Percentiles rank a stretch among this genome's conserved stretches.
Evolutionary conservation across 2,113 vertebrate species (phyloP).

Genomic region (Lichenostomus cassidix): DNA sequence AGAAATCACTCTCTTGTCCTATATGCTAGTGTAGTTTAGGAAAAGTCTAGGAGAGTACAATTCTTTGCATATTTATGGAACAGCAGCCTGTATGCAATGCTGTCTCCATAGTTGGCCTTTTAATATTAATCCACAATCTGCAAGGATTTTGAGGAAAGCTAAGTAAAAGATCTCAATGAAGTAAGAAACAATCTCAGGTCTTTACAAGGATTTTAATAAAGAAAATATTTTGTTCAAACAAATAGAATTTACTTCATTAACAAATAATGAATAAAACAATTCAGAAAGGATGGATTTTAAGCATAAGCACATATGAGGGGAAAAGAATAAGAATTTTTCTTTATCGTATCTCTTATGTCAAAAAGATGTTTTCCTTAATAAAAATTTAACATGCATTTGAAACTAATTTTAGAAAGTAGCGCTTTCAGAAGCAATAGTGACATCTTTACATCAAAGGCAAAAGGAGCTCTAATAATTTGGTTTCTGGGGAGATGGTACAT

Average conservation of each 20-base stretch:
- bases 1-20: not conserved
- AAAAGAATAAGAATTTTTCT: not conserved
- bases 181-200: not conserved
- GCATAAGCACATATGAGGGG: not conserved
- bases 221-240: not conserved
- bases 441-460: conserved; percentile 23
- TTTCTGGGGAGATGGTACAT: not conserved
- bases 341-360: not conserved
- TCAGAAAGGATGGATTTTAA: not conserved
- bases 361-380: not conserved
- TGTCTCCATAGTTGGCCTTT: not conserved
- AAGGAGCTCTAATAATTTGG: not conserved
- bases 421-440: not conserved
- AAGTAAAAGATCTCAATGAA: not conserved
- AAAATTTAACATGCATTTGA: not conserved
- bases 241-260: not conserved
- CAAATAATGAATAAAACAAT: not conserved
- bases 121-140: not conserved
- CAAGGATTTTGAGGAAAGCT: not conserved
- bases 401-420: not conserved
- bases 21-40: not conserved
- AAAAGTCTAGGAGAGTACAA: not conserved
- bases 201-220: not conserved
- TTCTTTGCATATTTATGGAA: not conserved
- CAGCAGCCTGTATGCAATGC: not conserved